Evolutionary conservation across 2,797 vertebrate species (phyloP).

Genomic region (Enteromius paludinosus): DNA sequence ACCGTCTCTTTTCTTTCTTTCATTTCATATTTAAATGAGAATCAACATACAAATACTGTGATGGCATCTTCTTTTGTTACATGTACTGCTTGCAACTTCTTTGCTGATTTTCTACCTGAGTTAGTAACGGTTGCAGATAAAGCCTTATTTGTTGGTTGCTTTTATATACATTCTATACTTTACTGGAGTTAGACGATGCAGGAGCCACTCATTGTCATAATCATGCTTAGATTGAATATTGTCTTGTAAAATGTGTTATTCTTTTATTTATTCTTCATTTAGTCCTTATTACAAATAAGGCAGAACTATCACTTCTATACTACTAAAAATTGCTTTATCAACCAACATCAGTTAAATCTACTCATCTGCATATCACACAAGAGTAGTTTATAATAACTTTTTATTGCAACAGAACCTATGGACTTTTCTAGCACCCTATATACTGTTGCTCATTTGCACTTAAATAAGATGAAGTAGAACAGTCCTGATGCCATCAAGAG

Average conservation of each 20-base stretch:
- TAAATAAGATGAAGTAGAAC: neutral
- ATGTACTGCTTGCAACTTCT: neutral
- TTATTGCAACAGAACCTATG: neutral
- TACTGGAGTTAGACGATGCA: neutral
- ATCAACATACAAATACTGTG: neutral
- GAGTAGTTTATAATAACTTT: neutral
- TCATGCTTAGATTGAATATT: neutral
- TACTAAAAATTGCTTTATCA: neutral
- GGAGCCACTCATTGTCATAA: neutral
- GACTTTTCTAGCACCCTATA: neutral
- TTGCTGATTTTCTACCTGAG: neutral
- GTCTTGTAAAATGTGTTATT: neutral
- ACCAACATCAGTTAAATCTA: neutral
- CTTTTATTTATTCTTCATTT: neutral
- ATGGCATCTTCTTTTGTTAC: neutral
- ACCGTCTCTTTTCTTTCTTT: neutral
- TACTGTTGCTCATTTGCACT: neutral
- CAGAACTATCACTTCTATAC: neutral
- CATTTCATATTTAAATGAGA: neutral
- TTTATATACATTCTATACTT: neutral
- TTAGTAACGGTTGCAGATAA: neutral
- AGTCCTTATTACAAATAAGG: neutral
- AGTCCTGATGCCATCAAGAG: neutral
- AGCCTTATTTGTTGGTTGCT: neutral
- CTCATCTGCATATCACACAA: neutral